These are phyloP conservation scores for Cheumatopsyche charites DNA, from an alignment of 1,140 invertebrate species.

Conservation along the genomic window DNA sequence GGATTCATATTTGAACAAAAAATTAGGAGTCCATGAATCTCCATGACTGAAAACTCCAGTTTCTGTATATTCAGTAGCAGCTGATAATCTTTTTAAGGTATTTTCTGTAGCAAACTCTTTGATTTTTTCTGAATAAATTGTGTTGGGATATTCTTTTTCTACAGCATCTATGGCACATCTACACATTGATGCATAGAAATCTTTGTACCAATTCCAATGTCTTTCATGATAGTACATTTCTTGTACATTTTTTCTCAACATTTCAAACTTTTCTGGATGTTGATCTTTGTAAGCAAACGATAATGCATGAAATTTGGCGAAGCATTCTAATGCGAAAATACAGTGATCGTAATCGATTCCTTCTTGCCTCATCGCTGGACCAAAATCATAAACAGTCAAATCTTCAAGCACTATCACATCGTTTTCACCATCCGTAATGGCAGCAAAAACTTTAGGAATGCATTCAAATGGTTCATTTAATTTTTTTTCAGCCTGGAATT, in stretches of 20 bases:
- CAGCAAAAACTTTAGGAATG: conserved; percentile 62
- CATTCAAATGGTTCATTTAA: conserved; percentile 60
- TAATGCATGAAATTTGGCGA: conserved; percentile 73
- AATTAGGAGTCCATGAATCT: conserved; percentile 77
- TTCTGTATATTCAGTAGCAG: conserved; percentile 50
- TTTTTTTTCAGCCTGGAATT: conserved; percentile 58
- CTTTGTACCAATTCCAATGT: conserved; percentile 67
- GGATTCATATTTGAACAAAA: conserved; percentile 63
- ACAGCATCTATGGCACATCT: conserved; percentile 67
- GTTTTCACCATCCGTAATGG: conserved; percentile 65
- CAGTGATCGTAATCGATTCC: conserved; percentile 62
- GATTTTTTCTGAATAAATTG: conserved; percentile 64
- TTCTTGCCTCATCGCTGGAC: conserved; percentile 58
- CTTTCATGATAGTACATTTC: conserved; percentile 67
- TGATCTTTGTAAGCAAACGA: conserved; percentile 72
- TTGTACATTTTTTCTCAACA: conserved; percentile 53
- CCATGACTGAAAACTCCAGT: conserved; percentile 69
- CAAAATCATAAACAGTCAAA: conserved; percentile 62
- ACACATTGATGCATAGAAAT: conserved; percentile 63
- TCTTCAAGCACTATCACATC: conserved; percentile 73
- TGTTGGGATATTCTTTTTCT: conserved; percentile 65
- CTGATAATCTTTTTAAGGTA: conserved; percentile 52
- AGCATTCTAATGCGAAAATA: conserved; percentile 61
- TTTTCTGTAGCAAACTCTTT: conserved; percentile 62
- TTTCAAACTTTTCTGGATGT: conserved; percentile 62